Percentiles rank a stretch among this genome's conserved stretches.
Evolutionary conservation across 2,888 invertebrate species (phyloP).

Genomic region (Mellilla xanthometata): DNA sequence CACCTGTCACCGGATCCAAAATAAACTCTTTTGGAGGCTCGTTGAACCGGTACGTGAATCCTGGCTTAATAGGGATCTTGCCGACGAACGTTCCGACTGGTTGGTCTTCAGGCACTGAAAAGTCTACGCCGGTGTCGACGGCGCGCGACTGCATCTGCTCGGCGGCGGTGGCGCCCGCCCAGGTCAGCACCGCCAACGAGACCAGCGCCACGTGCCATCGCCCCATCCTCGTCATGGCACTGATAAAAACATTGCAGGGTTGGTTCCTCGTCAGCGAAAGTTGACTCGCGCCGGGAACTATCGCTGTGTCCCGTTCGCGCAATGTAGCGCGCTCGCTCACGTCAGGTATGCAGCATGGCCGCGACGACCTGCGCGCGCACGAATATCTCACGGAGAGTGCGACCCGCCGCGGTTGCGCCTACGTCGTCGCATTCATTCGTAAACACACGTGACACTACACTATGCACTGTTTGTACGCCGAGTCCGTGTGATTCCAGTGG

Average conservation of each 20-base stretch:
- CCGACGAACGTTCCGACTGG: conserved; percentile 93
- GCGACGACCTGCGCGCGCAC: conserved; percentile 78
- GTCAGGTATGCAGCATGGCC: conserved; percentile 83
- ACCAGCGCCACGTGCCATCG: conserved; percentile 76
- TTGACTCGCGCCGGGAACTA: conserved; percentile 59
- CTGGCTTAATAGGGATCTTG: conserved; percentile 91
- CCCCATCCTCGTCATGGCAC: conserved; percentile 74
- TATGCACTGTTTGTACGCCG: conserved; percentile 41
- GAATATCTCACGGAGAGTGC: conserved; percentile 80
- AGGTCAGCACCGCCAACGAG: conserved; percentile 68
- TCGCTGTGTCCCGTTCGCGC: conserved; percentile 77
- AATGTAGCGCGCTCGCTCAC: conserved; percentile 73
- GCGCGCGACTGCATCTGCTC: conserved; percentile 93
- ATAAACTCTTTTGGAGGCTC: conserved; percentile 94
- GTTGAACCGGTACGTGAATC: conserved; percentile 96
- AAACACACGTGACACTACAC: conserved; percentile 79
- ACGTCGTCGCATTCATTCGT: conserved; percentile 78
- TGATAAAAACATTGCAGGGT: conserved; percentile 68
- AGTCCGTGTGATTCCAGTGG: conserved; percentile 34
- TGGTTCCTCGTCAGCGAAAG: conserved; percentile 66
- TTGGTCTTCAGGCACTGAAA: conserved; percentile 93
- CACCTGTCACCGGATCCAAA: conserved; percentile 92
- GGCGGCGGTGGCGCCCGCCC: conserved; percentile 60
- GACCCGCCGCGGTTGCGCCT: conserved; percentile 74
- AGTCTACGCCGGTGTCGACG: conserved; percentile 92